These are phyloP conservation scores for Exephanes ischioxanthus DNA, from an alignment of 2,888 invertebrate genomes.

Conservation along the genomic window DNA sequence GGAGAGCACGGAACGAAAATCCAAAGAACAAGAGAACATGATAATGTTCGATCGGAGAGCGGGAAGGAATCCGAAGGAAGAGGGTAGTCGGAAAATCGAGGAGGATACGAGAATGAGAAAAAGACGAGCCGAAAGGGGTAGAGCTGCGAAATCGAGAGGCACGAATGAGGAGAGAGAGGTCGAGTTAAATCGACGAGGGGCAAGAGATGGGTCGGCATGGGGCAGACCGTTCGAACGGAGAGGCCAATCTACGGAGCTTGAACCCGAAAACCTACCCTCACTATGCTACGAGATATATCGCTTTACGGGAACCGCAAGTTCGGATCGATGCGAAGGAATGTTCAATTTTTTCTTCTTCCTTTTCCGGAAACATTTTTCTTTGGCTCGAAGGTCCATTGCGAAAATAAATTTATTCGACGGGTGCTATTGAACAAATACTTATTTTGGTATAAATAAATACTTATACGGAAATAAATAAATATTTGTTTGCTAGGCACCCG, in stretches of 20 bases:
- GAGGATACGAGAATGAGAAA: neutral
- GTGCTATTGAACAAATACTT: no score
- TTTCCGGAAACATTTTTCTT: neutral
- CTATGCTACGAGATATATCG: neutral
- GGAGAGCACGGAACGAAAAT: slow-evolving; percentile 11
- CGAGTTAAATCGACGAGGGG: slow-evolving; percentile 35
- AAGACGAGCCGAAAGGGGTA: slow-evolving; percentile 24
- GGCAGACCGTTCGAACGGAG: slow-evolving; percentile 71
- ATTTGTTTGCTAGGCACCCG: no score
- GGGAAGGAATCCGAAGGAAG: slow-evolving; percentile 26
- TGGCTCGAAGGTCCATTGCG: neutral
- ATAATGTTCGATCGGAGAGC: slow-evolving; percentile 12
- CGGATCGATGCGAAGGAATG: neutral
- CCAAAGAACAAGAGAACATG: slow-evolving; percentile 2
- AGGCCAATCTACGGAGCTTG: slow-evolving; percentile 72
- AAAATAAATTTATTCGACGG: neutral
- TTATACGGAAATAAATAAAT: no score
- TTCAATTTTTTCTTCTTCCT: neutral
- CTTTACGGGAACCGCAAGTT: neutral
- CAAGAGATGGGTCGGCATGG: slow-evolving; percentile 12
- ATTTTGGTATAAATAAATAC: no score
- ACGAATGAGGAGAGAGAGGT: slow-evolving; percentile 25
- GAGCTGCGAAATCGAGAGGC: slow-evolving; percentile 46
- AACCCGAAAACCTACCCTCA: slow-evolving; percentile 55
- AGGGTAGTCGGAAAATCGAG: slow-evolving; percentile 40